Base-by-base conservation (phyloP, 2,888 invertebrate species). In the Acanthococcus lagerstroemiae region DNA sequence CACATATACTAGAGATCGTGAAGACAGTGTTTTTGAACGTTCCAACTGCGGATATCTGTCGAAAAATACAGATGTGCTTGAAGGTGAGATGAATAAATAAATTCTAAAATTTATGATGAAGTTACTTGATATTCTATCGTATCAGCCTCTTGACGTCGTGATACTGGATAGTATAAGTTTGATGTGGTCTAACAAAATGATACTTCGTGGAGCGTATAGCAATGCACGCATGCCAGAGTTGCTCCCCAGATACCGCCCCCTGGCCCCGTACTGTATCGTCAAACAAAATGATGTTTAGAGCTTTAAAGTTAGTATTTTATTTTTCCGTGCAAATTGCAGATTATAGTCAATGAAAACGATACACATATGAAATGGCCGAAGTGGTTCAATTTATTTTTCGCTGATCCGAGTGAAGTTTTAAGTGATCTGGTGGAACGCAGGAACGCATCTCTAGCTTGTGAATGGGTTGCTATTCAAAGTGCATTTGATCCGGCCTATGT, bases 321-420 rank as follows among this genome's bases (percentile, higher is more conserved):
- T 15, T 3, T 22, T 19, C 12, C n/a, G 27, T 25, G 5, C 15
- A 30, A 19, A 19, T 55, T 44, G 22, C 19, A 65, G 65, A 55
- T 65, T 45, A 54, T 37, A 5, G 30, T 65, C n/a, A 17, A 30
- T 2, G 65, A 19, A 27, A 44, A 65, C 22, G 54, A 65, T 17
- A 30, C n/a, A 4, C n/a, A 17, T 19, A 25, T 27, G 9, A 65
- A 37, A 21, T 65, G 65, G 65, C 52, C 65, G 0, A 21, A 30
- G n/a, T 65, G 65, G 65, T 65, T 52, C 25, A 44, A 52, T n/a
- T 7, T 65, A 19, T 65, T 54, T 15, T 37, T 44, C 26, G 52
- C 15, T 7, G 55, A 65, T 17, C 52, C 54, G 19, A 65, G 30
- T 25, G 55, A 54, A 30, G 52, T 65, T n/a, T 44, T 65, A 26